These are phyloP conservation scores for Yoshiicerus persimilis DNA, from an alignment of 1,140 invertebrate species.

Conservation along the genomic window DNA sequence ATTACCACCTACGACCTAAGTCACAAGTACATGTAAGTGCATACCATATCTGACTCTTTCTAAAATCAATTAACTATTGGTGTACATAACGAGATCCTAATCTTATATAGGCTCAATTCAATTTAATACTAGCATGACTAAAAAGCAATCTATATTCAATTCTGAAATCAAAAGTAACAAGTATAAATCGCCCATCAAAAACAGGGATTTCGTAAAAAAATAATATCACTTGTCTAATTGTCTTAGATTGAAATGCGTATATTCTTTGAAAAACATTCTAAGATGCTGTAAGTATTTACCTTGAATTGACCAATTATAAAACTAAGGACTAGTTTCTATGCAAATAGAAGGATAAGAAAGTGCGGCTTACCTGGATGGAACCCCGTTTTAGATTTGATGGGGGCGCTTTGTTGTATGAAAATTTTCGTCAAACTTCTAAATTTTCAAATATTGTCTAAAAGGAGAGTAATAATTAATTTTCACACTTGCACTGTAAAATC, in stretches of 20 bases:
- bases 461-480: neutral
- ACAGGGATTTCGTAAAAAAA: too few relatives aligned
- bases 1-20: neutral
- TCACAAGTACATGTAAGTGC: neutral
- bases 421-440: neutral
- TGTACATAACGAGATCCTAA: neutral
- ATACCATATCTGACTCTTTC: neutral
- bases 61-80: neutral
- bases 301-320: too few relatives aligned
- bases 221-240: too few relatives aligned
- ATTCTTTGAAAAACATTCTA: too few relatives aligned
- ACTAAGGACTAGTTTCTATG: too few relatives aligned
- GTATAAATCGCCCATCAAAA: too few relatives aligned
- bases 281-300: too few relatives aligned
- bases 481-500: neutral
- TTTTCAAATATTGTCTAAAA: neutral
- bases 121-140: neutral
- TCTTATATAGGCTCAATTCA: neutral
- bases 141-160: neutral
- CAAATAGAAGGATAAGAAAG: too few relatives aligned
- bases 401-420: neutral
- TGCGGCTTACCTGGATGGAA: too few relatives aligned
- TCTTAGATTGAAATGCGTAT: too few relatives aligned
- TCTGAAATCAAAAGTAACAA: too few relatives aligned
- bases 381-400: too few relatives aligned